Evolutionary conservation across 2,113 vertebrate species (phyloP).

Genomic region (Dipodomys merriami): DNA sequence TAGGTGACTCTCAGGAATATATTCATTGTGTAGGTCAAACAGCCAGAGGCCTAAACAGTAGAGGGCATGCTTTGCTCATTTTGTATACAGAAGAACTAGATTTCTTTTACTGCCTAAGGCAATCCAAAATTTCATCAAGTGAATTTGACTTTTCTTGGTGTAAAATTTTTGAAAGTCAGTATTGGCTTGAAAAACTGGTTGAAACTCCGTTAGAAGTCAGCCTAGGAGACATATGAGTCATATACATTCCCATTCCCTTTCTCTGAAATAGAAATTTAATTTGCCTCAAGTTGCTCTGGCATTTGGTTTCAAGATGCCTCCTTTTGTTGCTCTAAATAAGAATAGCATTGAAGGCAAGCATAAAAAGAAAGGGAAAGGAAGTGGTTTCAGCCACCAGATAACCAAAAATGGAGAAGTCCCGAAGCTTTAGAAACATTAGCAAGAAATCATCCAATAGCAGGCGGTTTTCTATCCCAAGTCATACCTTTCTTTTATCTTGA

Average conservation of each 20-base stretch:
- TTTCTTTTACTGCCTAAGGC: constrained; percentile 94
- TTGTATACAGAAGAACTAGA: constrained; percentile 93
- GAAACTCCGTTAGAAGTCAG: constrained; percentile 96
- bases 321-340: constrained; percentile 95
- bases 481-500: neutral
- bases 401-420: constrained; percentile 89
- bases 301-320: constrained; percentile 94
- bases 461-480: constrained; percentile 91
- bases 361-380: constrained; percentile 90
- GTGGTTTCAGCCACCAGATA: constrained; percentile 94
- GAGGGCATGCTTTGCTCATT: constrained; percentile 92
- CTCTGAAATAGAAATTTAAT: constrained; percentile 95
- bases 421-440: constrained; percentile 93
- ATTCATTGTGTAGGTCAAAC: constrained; percentile 94
- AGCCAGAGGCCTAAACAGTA: constrained; percentile 91
- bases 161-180: constrained; percentile 96
- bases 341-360: constrained; percentile 89
- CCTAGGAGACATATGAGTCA: constrained; percentile 95
- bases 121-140: constrained; percentile 94
- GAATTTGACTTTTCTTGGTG: constrained; percentile 97
- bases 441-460: constrained; percentile 87
- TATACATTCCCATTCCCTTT: constrained; percentile 94
- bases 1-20: constrained; percentile 96
- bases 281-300: constrained; percentile 93
- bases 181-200: constrained; percentile 95